Conservation (phyloP, 2,113 vertebrate genomes). For the Aspidoscelis tigris region DNA sequence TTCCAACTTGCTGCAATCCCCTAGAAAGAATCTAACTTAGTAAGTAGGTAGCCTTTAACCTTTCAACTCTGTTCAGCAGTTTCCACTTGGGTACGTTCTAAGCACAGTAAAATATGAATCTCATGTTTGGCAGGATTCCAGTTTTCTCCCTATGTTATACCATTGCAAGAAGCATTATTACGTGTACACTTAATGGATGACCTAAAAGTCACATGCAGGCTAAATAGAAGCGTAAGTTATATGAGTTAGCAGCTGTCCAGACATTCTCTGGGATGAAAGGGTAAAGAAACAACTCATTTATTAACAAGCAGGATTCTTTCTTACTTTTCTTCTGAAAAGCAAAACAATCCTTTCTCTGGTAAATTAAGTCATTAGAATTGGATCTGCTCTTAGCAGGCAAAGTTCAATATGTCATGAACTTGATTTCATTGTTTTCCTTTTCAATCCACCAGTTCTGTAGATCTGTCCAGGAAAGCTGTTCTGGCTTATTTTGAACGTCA, state of each 20-base stretch:
- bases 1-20: constrained; percentile 20
- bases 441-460: constrained; percentile 47
- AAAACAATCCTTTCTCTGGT: constrained; percentile 61
- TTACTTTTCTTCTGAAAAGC: constrained; percentile 67
- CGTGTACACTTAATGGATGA: constrained; percentile 42
- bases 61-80: constrained; percentile 33
- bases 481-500: constrained; percentile 16
- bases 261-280: constrained; percentile 69
- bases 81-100: constrained; percentile 52
- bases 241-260: constrained; percentile 53
- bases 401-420: constrained; percentile 43
- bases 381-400: constrained; percentile 46
- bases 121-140: constrained; percentile 50
- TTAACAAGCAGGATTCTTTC: constrained; percentile 73
- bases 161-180: constrained; percentile 51
- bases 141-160: constrained; percentile 36
- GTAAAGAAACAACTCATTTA: constrained; percentile 74
- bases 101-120: constrained; percentile 27
- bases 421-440: constrained; percentile 40
- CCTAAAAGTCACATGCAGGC: constrained; percentile 6
- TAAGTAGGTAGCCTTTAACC: constrained; percentile 54
- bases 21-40: constrained; percentile 49
- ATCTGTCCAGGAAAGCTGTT: constrained; percentile 8
- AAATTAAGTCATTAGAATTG: constrained; percentile 55
- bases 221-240: constrained; percentile 69